phyloP scores from a whole-genome alignment of 2,888 invertebrate species.

The Conops quadrifasciatus region DNA sequence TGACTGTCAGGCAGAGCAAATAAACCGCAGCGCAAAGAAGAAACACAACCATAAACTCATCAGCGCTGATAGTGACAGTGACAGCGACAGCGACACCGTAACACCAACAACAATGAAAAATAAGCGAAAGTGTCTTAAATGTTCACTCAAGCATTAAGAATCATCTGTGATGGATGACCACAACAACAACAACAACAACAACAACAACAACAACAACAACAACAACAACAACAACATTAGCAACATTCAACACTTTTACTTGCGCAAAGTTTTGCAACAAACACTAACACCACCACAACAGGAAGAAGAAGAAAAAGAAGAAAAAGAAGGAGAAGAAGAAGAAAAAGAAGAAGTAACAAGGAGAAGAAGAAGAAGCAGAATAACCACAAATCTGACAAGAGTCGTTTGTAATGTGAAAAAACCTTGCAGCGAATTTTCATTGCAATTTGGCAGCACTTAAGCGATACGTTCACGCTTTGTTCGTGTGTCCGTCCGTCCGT shows the following conservation, averaged over 20 bases:
- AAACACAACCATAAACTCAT: not conserved
- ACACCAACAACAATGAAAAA: constrained; percentile 5
- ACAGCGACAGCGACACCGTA: not conserved
- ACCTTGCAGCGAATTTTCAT: not conserved
- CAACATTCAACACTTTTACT: not conserved
- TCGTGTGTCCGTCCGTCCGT: too few relatives aligned
- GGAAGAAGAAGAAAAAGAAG: too few relatives aligned
- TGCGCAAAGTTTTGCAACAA: not conserved
- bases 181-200: constrained; percentile 17
- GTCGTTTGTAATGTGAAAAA: not conserved
- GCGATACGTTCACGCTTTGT: not conserved
- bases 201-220: not conserved
- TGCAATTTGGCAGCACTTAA: constrained; percentile 9
- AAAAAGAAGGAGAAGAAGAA: too few relatives aligned
- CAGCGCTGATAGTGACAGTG: not conserved
- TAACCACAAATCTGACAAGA: too few relatives aligned
- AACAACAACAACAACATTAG: not conserved
- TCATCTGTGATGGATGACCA: not conserved
- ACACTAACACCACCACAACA: not conserved
- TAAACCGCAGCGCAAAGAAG: not conserved
- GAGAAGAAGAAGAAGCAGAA: too few relatives aligned
- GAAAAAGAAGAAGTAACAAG: too few relatives aligned
- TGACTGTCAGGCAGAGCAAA: not conserved
- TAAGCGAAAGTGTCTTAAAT: constrained; percentile 20
- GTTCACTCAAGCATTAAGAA: constrained; percentile 19